phyloP scores from a whole-genome alignment of 2,888 invertebrate species.

The Pollenia griseotomentosa region DNA sequence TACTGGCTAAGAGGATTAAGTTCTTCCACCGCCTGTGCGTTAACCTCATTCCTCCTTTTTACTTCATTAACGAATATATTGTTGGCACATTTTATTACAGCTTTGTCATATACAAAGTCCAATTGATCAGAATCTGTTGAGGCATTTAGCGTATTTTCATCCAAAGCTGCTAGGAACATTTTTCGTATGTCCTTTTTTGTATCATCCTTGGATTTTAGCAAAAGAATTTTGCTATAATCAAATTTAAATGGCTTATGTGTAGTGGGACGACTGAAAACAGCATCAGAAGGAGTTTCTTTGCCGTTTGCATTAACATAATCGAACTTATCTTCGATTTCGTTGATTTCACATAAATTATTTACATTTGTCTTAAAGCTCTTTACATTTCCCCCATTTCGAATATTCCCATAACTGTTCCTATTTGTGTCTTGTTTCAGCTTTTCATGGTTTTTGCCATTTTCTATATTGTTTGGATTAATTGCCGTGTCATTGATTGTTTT shows the following conservation, averaged over 20 bases:
- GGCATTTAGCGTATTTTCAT: conserved; percentile 71
- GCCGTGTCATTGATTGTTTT: neutral
- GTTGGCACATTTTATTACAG: conserved; percentile 72
- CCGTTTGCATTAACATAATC: conserved; percentile 66
- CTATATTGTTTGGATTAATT: neutral
- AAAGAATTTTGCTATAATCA: conserved; percentile 77
- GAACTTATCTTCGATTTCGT: conserved; percentile 6
- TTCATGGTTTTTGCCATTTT: neutral
- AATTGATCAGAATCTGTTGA: conserved; percentile 49
- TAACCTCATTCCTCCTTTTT: neutral
- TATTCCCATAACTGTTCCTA: no score
- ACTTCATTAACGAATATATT: conserved; percentile 70
- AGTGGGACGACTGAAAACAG: conserved; percentile 69
- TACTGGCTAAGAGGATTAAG: conserved; percentile 24
- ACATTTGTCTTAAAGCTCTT: neutral
- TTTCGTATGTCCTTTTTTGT: conserved; percentile 35
- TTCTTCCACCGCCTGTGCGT: conserved; percentile 1
- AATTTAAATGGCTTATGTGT: conserved; percentile 73
- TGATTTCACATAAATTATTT: conserved; percentile 22
- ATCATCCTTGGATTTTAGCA: conserved; percentile 43
- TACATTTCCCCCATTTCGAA: no score
- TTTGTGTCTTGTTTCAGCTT: neutral
- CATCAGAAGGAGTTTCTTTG: conserved; percentile 41
- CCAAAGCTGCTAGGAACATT: conserved; percentile 68
- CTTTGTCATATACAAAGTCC: conserved; percentile 27